Conservation (phyloP, 1,140 invertebrate genomes). For the Cataglyphis hispanica region DNA sequence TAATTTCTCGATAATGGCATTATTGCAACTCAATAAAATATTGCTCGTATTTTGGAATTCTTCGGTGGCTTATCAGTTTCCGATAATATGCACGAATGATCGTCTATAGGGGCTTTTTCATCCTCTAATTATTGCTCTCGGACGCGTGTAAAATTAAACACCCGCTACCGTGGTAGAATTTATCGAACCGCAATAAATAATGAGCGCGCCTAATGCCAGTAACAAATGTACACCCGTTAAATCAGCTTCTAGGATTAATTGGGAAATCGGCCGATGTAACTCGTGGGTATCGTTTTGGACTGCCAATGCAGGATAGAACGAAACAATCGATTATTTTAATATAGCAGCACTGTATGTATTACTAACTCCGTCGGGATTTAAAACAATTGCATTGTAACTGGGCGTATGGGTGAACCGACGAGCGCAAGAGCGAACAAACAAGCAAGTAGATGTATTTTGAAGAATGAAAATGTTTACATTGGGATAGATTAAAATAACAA, state of each 20-base stretch:
- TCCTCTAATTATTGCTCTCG: conserved; percentile 52
- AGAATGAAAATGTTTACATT: neutral
- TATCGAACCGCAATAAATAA: conserved; percentile 56
- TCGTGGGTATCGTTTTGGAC: conserved; percentile 56
- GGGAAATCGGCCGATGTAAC: conserved; percentile 60
- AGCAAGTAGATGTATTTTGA: neutral
- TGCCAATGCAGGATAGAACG: conserved; percentile 27
- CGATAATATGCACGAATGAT: conserved; percentile 58
- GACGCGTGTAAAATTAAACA: conserved; percentile 61
- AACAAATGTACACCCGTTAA: conserved; percentile 62
- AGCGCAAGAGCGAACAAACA: neutral
- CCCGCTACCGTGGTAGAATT: conserved; percentile 38
- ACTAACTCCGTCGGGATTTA: conserved; percentile 18
- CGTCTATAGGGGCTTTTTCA: conserved; percentile 42
- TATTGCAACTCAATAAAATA: conserved; percentile 52
- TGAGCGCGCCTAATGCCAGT: conserved; percentile 53
- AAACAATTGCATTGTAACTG: conserved; percentile 34
- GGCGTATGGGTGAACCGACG: neutral
- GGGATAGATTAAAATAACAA: neutral
- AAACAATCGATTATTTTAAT: conserved; percentile 66
- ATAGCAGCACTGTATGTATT: conserved; percentile 30
- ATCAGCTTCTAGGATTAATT: conserved; percentile 66
- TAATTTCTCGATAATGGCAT: conserved; percentile 52
- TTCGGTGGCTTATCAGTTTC: conserved; percentile 51
- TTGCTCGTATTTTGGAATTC: conserved; percentile 35